A percentile compares a stretch with the other conserved stretches of the same genome.
Evolutionary conservation across 2,797 vertebrate species (phyloP).

Genomic region (Helarctos malayanus): DNA sequence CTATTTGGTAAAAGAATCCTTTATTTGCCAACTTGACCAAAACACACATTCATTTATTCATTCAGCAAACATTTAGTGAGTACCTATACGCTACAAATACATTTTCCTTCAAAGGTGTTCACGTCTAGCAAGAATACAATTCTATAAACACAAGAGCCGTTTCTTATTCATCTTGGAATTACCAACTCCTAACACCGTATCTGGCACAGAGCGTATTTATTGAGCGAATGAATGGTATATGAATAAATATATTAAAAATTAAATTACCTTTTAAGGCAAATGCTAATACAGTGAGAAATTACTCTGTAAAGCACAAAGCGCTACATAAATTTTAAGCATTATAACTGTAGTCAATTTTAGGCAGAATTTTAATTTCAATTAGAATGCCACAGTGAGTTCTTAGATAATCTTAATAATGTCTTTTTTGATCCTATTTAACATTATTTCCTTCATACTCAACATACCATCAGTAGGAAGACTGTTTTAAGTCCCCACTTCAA

Average conservation of each 20-base stretch:
- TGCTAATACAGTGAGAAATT: slow-evolving; percentile 56
- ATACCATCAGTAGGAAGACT: slow-evolving; percentile 51
- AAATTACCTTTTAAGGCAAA: slow-evolving; percentile 67
- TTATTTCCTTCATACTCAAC: slow-evolving; percentile 66
- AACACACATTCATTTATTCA: slow-evolving; percentile 15
- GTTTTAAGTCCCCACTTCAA: slow-evolving; percentile 63
- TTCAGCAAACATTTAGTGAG: neutral
- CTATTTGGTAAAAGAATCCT: neutral
- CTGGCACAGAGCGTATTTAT: neutral
- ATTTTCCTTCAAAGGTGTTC: slow-evolving; percentile 43
- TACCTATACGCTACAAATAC: neutral
- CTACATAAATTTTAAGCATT: slow-evolving; percentile 42
- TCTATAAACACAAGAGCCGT: neutral
- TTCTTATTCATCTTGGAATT: neutral
- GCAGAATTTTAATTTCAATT: slow-evolving; percentile 69
- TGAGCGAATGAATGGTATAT: slow-evolving; percentile 44
- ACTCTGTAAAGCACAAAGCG: slow-evolving; percentile 28
- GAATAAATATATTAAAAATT: slow-evolving; percentile 66
- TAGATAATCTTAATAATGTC: slow-evolving; percentile 56
- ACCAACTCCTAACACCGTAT: slow-evolving; percentile 20
- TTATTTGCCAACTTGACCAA: slow-evolving; percentile 43
- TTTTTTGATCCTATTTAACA: slow-evolving; percentile 63
- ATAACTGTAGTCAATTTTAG: slow-evolving; percentile 59
- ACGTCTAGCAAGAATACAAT: neutral
- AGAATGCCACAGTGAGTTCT: slow-evolving; percentile 65